Conservation (phyloP, 2,888 invertebrate genomes). For the Nymphalis urticae region DNA sequence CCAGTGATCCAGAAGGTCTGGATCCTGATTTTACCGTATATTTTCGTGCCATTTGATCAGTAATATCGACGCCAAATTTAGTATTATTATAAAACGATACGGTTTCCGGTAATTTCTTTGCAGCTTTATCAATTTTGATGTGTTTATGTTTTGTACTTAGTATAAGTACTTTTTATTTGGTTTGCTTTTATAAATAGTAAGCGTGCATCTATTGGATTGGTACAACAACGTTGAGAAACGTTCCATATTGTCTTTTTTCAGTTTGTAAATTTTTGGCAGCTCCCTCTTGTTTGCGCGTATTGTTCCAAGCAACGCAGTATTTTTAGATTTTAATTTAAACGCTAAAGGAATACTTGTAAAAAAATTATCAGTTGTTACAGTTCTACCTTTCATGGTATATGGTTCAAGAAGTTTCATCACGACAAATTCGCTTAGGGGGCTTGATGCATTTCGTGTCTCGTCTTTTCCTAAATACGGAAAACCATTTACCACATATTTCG, state of each 20-base stretch:
- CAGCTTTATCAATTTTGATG: conserved; percentile 10
- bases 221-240: conserved; percentile 18
- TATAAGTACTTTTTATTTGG: conserved; percentile 9
- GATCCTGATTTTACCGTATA: background rate
- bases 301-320: conserved; percentile 12
- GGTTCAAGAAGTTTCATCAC: conserved; percentile 17
- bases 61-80: background rate
- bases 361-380: conserved; percentile 22
- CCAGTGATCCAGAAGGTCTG: background rate
- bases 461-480: conserved; percentile 14
- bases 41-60: background rate
- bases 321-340: conserved; percentile 8
- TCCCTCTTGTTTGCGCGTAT: conserved; percentile 16
- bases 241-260: conserved; percentile 18
- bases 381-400: conserved; percentile 19
- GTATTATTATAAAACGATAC: background rate
- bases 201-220: background rate
- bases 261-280: background rate
- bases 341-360: conserved; percentile 18
- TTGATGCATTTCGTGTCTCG: conserved; percentile 5
- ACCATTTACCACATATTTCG: conserved; percentile 8
- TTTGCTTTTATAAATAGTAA: conserved; percentile 3
- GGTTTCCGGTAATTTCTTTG: background rate
- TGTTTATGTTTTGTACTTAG: conserved; percentile 2
- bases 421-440: conserved; percentile 7